Base-by-base conservation (phyloP, 2,797 vertebrate genomes). In the Hemitrygon akajei region DNA sequence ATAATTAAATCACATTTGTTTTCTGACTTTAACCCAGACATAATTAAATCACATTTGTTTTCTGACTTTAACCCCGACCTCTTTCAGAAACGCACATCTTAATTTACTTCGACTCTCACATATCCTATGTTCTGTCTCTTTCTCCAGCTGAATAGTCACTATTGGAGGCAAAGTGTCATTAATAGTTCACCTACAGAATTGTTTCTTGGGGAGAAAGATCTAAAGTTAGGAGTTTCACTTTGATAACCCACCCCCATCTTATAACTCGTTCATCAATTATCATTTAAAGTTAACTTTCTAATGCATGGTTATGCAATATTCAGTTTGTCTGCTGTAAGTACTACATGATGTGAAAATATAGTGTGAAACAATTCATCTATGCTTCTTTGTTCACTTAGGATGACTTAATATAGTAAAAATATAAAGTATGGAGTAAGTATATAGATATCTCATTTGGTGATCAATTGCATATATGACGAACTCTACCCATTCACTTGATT, bases 111-210 rank as follows among this genome's bases (percentile, higher is more conserved):
- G n/a, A n/a, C n/a, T n/a, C n/a, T n/a, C n/a, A n/a, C n/a, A n/a
- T n/a, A n/a, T n/a, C 1, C 79, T 2, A 84, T 84, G 40, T 56
- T 84, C 20, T 84, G 81, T 58, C 22, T 84, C 47, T 84, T 47
- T 84, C 40, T 10, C 81, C 40, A 58, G 40, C 47, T 56, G 81
- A 84, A 58, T 40, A 56, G 81, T 84, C 81, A 84, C 25, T 11
- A 47, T 84, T 56, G 81, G 81, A 84, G 81, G 40, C 10, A 84
- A 84, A 84, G 25, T 84, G 40, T 84, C 56, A 56, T 84, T 84
- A 25, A 22, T 40, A 7, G 81, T 84, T 84, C 81, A 84, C 40
- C 20, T 56, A 20, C 81, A 84, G 81, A 56, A 22, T 47, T 84
- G 40, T 40, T 47, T 3, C 81, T 84, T 58, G 40, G 56, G 40